Evolutionary conservation across 2,113 vertebrate species (phyloP), one percentile per base, ranked within the genome.

Genomic region (Symphodus melops): DNA sequence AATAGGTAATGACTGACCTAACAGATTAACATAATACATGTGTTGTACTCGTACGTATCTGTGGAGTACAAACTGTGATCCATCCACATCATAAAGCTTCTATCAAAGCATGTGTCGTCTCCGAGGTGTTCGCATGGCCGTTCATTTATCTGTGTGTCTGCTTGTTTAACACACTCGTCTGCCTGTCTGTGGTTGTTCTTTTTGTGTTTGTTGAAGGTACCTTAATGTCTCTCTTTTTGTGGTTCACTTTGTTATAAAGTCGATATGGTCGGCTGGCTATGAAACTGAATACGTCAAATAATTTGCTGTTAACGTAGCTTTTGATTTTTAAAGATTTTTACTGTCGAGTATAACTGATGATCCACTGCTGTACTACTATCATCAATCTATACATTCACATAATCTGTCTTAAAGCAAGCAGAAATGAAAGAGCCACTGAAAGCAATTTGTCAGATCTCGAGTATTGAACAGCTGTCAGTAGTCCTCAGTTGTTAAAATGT

Each of bases 31-130:
- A 75, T 75, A 55, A 69, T 52, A 69, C 36, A 67, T 54, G 36
- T 19, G 28, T 52, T 77, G 70, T 67, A 68, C 44, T 73, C 73
- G 67, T 68, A 56, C 68, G 70, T 68, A 56, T 68, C 44, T 60
- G 68, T 61, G 66, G 37, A 46, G 53, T 75, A 66, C 63, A 59
- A 42, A 67, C 69, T 44, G 57, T 71, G 49, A 60, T 23, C 52
- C 41, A 67, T 51, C 58, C 51, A 63, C 68, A 85, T 68, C 62
- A 59, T 83, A 68, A 79, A 80, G 70, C 55, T 78, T 86, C 81
- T 60, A 84, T 67, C 78, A 72, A 68, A 82, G 79, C 69, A 64
- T 79, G 60, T 65, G 68, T 79, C 46, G 63, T 48, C 58, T 87
- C 80, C 17, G 59, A 77, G 72, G 63, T 59, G 66, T 85, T 85